phyloP scores from a whole-genome alignment of 1,140 invertebrate species.

The Mya arenaria region DNA sequence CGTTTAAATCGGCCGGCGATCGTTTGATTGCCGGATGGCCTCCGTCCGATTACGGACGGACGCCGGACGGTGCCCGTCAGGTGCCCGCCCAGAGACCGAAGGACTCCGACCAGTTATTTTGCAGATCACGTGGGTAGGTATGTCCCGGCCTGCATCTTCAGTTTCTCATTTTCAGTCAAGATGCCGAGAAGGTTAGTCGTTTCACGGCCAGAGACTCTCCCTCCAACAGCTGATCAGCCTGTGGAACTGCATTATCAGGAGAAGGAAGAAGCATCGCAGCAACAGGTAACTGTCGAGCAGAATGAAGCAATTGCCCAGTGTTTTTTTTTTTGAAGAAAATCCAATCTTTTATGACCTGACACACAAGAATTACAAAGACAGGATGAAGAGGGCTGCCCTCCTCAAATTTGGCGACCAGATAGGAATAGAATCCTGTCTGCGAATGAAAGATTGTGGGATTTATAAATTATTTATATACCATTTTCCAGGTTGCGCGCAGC shows the following conservation, averaged over 20 bases:
- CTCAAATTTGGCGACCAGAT: conserved; percentile 21
- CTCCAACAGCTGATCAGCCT: background rate
- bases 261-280: background rate
- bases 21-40: no score
- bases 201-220: background rate
- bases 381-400: conserved; percentile 6
- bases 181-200: background rate
- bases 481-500: no score
- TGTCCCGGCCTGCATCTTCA: no score
- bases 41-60: no score
- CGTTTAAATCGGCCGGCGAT: no score
- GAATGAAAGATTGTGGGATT: no score
- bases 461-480: no score
- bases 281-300: background rate
- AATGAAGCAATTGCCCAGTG: conserved; percentile 15
- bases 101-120: no score
- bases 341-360: conserved; percentile 15
- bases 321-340: background rate
- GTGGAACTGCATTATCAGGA: background rate
- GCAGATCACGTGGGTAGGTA: no score
- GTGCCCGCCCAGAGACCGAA: no score
- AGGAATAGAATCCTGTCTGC: conserved; percentile 1
- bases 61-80: no score
- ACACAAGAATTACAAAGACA: conserved; percentile 23
- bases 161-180: no score